phyloP scores from a whole-genome alignment of 2,113 vertebrate species.

The Morone chrysops region DNA sequence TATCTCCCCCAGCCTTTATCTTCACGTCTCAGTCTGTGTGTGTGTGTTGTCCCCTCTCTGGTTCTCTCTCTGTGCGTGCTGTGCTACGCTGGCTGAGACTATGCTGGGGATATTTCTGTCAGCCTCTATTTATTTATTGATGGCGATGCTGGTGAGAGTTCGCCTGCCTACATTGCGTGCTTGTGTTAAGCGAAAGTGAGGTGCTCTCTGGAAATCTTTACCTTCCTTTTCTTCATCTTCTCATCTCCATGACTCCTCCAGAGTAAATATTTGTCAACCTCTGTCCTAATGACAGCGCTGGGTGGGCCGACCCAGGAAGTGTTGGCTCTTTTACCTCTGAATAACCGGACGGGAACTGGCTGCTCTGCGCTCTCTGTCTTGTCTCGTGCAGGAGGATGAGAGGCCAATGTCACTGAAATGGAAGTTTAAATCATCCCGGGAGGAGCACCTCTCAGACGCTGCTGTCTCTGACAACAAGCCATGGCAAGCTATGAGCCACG shows the following conservation, averaged over 20 bases:
- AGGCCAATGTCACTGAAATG: constrained; percentile 58
- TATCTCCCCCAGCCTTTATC: constrained; percentile 61
- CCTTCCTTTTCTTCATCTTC: constrained; percentile 17
- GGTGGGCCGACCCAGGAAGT: constrained; percentile 56
- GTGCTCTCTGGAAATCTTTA: constrained; percentile 48
- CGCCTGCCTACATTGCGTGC: constrained; percentile 70
- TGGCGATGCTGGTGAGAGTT: constrained; percentile 78
- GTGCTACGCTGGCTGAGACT: constrained; percentile 64
- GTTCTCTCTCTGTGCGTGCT: constrained; percentile 61
- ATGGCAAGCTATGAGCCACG: constrained; percentile 33
- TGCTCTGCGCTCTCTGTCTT: constrained; percentile 33
- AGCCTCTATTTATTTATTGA: constrained; percentile 83
- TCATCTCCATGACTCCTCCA: constrained; percentile 27
- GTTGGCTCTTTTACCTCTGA: constrained; percentile 64
- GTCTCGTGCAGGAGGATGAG: constrained; percentile 50
- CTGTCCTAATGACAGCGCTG: constrained; percentile 37
- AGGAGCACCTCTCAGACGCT: constrained; percentile 49
- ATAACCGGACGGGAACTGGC: constrained; percentile 26
- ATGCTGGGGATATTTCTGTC: constrained; percentile 81
- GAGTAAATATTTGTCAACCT: constrained; percentile 70
- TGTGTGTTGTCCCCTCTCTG: constrained; percentile 51
- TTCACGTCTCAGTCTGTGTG: constrained; percentile 37
- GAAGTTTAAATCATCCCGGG: constrained; percentile 69
- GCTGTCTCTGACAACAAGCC: constrained; percentile 54
- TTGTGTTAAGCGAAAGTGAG: constrained; percentile 62